phyloP scores from a whole-genome alignment of 2,797 vertebrate species.

The Macropodus opercularis region DNA sequence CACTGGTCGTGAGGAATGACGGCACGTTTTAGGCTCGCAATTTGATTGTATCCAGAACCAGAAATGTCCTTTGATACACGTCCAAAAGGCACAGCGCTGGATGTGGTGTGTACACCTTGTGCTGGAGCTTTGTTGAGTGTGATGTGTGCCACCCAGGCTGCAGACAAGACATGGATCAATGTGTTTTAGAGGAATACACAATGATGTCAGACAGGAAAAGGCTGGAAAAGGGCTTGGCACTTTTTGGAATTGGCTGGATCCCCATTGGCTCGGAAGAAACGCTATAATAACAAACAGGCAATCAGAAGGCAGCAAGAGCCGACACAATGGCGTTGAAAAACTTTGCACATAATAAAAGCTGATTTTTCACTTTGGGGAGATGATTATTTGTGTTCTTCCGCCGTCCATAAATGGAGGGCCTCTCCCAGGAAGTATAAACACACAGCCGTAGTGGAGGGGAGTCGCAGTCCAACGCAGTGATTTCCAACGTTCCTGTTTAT shows the following conservation, averaged over 20 bases:
- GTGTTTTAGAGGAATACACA: slow-evolving; percentile 89
- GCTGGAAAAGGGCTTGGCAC: slow-evolving; percentile 89
- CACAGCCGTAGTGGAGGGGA: slow-evolving; percentile 89
- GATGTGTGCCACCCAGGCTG: slow-evolving; percentile 95
- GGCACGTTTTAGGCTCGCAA: slow-evolving; percentile 26
- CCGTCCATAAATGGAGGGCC: slow-evolving; percentile 96
- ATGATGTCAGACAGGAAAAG: slow-evolving; percentile 99
- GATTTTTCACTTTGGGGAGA: slow-evolving; percentile 90
- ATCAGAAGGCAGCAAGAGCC: slow-evolving; percentile 92
- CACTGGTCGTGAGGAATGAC: slow-evolving; percentile 42
- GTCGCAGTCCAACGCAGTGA: slow-evolving; percentile 87
- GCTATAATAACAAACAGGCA: slow-evolving; percentile 99
- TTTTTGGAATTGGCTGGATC: slow-evolving; percentile 88
- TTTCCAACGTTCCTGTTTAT: slow-evolving; percentile 93
- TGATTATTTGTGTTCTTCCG: slow-evolving; percentile 98
- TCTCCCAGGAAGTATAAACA: slow-evolving; percentile 97
- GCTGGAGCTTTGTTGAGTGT: slow-evolving; percentile 85
- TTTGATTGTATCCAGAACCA: slow-evolving; percentile 64
- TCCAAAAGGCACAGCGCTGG: slow-evolving; percentile 86
- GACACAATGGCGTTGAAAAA: slow-evolving; percentile 95
- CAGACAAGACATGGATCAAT: slow-evolving; percentile 92
- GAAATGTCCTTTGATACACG: slow-evolving; percentile 80
- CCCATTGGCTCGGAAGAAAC: slow-evolving; percentile 91
- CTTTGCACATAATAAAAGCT: slow-evolving; percentile 95
- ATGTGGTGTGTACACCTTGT: slow-evolving; percentile 84